Base-by-base conservation (phyloP, 2,797 vertebrate species). In the Phrynocephalus guinanensis region DNA sequence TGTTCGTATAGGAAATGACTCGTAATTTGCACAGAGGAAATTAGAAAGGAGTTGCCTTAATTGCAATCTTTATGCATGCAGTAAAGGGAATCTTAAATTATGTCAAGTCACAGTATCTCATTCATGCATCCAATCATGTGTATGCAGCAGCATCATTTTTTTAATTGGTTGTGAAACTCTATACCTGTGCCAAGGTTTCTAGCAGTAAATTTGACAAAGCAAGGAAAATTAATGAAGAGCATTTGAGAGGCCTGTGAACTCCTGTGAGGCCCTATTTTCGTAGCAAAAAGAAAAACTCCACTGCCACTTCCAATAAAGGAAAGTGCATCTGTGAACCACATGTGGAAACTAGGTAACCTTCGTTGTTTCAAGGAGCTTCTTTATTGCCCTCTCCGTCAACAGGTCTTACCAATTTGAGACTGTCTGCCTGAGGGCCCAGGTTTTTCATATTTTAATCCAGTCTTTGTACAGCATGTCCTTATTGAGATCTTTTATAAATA, bases 1-100 rank as follows among this genome's bases (percentile, higher is more conserved):
- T 80, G 63, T 66, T 1, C 77, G 38, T 5, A 79, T 70, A 88
- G 85, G 85, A 3, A 85, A 78, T 84, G 84, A 80, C 70, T 83
- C 91, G 30, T 75, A 63, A 56, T 0, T 67, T 88, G 85, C 56
- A 91, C 92, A 90, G 89, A 94, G 76, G 86, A 86, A 83, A 87
- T 73, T 15, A 84, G 79, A 87, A 22, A 87, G 91, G 72, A 83
- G 20, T 90, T 70, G 73, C 86, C 93, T 80, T 82, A 83, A 79
- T 79, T 76, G 78, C 78, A 88, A 50, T 52, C 71, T 73, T 84
- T 48, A 67, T 84, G 73, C 72, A 71, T 90, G 86, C 84, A 72
- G 0, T 1, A 80, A 81, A 83, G 68, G 70, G 90, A 85, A 33
- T 15, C 30, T 87, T 16, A 15, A 10, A 0, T 1, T 83, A 84